Evolutionary conservation across 2,888 invertebrate genomes (phyloP), one percentile per base, ranked within the genome.

Genomic region (Patella caerulea): DNA sequence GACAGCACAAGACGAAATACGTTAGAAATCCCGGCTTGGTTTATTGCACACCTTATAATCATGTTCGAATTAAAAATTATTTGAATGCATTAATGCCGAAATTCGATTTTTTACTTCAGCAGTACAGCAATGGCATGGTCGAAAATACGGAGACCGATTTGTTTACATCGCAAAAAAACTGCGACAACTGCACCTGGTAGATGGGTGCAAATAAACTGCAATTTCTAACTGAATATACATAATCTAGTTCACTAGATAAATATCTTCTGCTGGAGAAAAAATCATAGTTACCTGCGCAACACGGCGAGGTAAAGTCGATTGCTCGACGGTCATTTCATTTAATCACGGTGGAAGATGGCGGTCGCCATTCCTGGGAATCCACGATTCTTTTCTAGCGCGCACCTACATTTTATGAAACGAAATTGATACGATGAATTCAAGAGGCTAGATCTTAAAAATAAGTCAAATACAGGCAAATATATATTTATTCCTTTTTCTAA

Each of bases 321-420:
- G 82, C 76, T 83, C 83, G 74, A 83, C 83, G 74, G 83, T 83
- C 83, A 83, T 83, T 76, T 78, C 78, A 74, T 74, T 71, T 71
- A 72, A 65, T 65, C 24, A 65, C 73, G 69, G 70, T 73, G 77
- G 76, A 81, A 77, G 79, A 81, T 81, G 81, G 81, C 81, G 77
- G 74, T 78, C 73, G 72, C 73, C 79, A 71, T 73, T 72, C 59
- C 79, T 65, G 19, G 65, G 65, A 65, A 24, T 65, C 24, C 65
- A 65, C 24, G 11, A 24, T 24, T 65, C 19, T 24, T 65, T 65
- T 65, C 24, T 19, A 65, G 19, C 65, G 24, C 24, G 24, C 24
- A 24, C 19, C 5, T 65, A 9, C 2, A 65, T 65, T 65, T 19
- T 11, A 9, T 24, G 65, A 9, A 65, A 24, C 14, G 12, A 65